These are phyloP conservation scores for Andricus curvator DNA, from an alignment of 2,888 invertebrate species.

Conservation along the genomic window DNA sequence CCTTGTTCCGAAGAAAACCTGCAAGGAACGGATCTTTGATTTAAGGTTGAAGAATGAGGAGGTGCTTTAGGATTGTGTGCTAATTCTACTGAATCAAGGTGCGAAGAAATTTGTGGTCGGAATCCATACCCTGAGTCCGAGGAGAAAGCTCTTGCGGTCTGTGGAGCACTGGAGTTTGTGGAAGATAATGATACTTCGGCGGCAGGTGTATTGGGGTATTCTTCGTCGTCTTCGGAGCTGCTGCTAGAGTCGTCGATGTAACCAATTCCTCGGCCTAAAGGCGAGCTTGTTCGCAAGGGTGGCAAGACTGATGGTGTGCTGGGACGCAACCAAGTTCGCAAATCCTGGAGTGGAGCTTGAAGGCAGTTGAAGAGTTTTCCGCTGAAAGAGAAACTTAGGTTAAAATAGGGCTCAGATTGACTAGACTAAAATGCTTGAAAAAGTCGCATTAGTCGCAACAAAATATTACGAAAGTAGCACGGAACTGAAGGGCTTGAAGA, in stretches of 20 bases:
- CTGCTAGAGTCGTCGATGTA: conserved; percentile 74
- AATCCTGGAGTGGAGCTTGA: conserved; percentile 81
- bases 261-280: conserved; percentile 71
- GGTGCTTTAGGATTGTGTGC: not conserved
- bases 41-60: not conserved
- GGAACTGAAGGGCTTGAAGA: too few relatives aligned
- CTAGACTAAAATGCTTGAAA: too few relatives aligned
- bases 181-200: conserved; percentile 76
- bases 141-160: conserved; percentile 74
- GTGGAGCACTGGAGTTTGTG: conserved; percentile 67
- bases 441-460: too few relatives aligned
- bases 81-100: not conserved
- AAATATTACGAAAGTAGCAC: too few relatives aligned
- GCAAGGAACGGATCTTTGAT: conserved; percentile 16
- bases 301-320: conserved; percentile 60
- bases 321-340: conserved; percentile 81
- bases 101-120: not conserved
- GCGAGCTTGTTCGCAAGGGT: conserved; percentile 71
- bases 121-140: conserved; percentile 73
- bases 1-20: conserved; percentile 76
- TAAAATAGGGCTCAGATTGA: not conserved
- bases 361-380: conserved; percentile 82
- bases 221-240: conserved; percentile 72
- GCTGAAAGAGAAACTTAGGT: conserved; percentile 73
- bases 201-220: conserved; percentile 79